Conservation (phyloP, 2,113 vertebrate genomes). For the Clarias macrocephalus region DNA sequence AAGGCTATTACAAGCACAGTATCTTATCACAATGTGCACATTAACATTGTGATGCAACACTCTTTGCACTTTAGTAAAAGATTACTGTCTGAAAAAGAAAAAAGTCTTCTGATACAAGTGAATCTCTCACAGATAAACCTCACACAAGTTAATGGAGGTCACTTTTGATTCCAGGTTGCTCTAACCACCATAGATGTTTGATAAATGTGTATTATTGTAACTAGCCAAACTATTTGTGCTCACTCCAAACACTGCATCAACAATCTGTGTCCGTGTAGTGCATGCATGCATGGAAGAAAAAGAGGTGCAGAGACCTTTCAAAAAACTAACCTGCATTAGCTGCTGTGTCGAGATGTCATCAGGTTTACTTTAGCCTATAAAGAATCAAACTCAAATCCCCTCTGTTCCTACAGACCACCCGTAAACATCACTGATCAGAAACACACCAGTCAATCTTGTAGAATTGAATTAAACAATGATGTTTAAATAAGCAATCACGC, state of each 20-base stretch:
- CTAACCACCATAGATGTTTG: background rate
- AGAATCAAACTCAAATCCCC: slow-evolving; percentile 17
- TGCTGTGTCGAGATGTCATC: slow-evolving; percentile 54
- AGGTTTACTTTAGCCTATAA: slow-evolving; percentile 20
- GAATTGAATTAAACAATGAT: background rate
- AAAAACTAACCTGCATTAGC: slow-evolving; percentile 20
- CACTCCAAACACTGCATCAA: background rate
- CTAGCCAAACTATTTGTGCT: slow-evolving; percentile 2
- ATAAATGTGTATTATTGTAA: background rate
- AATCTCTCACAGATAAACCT: background rate
- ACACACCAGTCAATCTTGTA: background rate
- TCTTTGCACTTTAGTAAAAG: background rate
- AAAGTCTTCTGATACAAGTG: background rate
- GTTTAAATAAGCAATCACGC: background rate
- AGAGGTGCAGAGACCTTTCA: background rate
- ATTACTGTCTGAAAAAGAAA: background rate
- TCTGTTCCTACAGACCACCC: background rate
- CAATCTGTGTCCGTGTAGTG: background rate
- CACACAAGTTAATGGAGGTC: background rate
- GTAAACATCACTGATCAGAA: background rate
- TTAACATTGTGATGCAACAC: background rate
- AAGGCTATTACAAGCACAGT: background rate
- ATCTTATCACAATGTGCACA: background rate
- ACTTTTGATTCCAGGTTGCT: background rate
- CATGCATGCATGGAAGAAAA: background rate